Evolutionary conservation across 2,113 vertebrate species (phyloP), one percentile per base, ranked within the genome.

Genomic region (Amblyopsis rosae): DNA sequence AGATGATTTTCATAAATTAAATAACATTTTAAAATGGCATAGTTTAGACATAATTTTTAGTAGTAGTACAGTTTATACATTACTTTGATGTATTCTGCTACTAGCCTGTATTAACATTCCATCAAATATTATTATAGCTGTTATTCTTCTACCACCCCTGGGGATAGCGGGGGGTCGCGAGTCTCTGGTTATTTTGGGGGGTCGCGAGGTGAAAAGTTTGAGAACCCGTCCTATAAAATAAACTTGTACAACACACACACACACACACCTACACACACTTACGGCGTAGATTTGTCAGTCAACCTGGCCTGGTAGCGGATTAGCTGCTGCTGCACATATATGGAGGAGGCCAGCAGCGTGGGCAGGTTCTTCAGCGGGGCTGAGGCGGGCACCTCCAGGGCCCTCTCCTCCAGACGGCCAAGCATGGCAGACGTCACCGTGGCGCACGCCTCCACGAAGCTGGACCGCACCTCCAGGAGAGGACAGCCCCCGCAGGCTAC

Each of bases 401-500:
- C 87, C 74, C 94, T 93, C 78, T 95, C 93, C 76, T 94, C 90
- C 62, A 98, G 84, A 64, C 93, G 94, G 48, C 55, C 85, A 82
- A 97, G 83, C 60, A 98, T 76, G 89, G 92, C 90, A 81, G 92
- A 89, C 70, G 91, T 91, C 69, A 93, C 94, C 89, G 92, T 93
- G 83, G 90, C 89, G 77, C 93, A 97, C 48, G 92, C 93, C 70
- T 99, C 96, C 70, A 95, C 90, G 74, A 96, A 97, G 89, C 92
- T 95, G 69, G 84, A 88, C 87, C 90, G 93, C 67, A 98, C 95
- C 81, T 96, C 94, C 87, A 94, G 93, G 75, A 96, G 91, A 78
- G 90, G 90, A 82, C 89, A 92, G 74, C 94, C 94, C 72, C 90
- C 90, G 91, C 95, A 96, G 65, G 93, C 95, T 84, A 93, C 83